phyloP scores from a whole-genome alignment of 2,113 vertebrate genomes.

The Galbula dea region DNA sequence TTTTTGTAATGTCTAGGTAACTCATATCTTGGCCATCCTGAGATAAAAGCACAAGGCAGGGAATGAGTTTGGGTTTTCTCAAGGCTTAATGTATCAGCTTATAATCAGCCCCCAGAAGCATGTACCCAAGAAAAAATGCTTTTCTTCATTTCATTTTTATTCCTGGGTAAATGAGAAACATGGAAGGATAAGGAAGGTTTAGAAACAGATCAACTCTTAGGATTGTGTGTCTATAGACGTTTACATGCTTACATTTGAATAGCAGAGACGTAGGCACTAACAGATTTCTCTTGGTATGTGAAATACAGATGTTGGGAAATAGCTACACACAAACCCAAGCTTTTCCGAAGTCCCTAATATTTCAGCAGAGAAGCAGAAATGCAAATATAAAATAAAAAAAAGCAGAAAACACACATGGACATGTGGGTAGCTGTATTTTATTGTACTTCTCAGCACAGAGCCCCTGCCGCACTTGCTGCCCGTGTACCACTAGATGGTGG shows the following conservation, averaged over 20 bases:
- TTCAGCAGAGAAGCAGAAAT: neutral
- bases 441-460: fast-evolving
- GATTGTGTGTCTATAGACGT: neutral
- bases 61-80: fast-evolving
- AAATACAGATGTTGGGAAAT: neutral
- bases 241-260: neutral
- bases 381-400: neutral
- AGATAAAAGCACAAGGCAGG: neutral
- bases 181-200: neutral
- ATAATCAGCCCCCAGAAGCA: neutral
- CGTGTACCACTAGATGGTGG: conserved; percentile 40
- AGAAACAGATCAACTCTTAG: neutral
- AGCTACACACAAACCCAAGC: neutral
- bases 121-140: neutral
- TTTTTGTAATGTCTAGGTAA: neutral
- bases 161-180: neutral
- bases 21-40: neutral
- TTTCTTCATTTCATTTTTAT: neutral
- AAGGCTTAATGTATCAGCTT: neutral
- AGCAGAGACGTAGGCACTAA: neutral
- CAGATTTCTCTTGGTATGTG: neutral
- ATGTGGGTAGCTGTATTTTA: neutral
- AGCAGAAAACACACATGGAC: neutral
- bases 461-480: neutral
- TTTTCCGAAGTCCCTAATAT: neutral